Evolutionary conservation across 2,888 invertebrate genomes (phyloP).

Genomic region (Belgica antarctica): DNA sequence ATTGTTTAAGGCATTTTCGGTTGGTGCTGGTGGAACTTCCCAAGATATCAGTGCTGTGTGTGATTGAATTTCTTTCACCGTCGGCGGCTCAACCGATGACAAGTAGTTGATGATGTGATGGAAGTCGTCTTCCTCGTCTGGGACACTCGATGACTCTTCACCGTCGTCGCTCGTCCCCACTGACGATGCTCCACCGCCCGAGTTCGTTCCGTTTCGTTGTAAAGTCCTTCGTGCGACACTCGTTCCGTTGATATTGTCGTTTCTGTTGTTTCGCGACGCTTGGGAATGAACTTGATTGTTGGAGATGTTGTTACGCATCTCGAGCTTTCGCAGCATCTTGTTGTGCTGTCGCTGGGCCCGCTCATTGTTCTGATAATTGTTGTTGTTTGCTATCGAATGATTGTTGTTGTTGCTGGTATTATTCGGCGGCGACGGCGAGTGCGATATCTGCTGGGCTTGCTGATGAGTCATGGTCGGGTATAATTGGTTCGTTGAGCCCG

Average conservation of each 20-base stretch:
- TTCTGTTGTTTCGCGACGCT: slow-evolving; percentile 62
- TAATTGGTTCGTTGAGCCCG: slow-evolving; percentile 50
- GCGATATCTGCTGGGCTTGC: slow-evolving; percentile 56
- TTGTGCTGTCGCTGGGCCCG: slow-evolving; percentile 73
- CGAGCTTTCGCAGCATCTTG: slow-evolving; percentile 73
- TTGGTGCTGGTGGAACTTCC: slow-evolving; percentile 64
- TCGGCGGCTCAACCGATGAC: slow-evolving; percentile 71
- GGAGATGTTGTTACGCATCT: slow-evolving; percentile 51
- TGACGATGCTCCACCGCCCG: slow-evolving; percentile 56
- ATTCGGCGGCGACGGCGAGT: slow-evolving; percentile 65
- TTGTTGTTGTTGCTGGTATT: slow-evolving; percentile 55
- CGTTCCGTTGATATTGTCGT: slow-evolving; percentile 61
- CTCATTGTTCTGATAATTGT: slow-evolving; percentile 70
- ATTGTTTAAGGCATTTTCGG: slow-evolving; percentile 49
- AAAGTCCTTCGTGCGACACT: slow-evolving; percentile 50
- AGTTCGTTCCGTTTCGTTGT: slow-evolving; percentile 49
- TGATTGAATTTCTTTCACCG: slow-evolving; percentile 73
- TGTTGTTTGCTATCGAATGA: slow-evolving; percentile 61
- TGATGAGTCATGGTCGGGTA: slow-evolving; percentile 52
- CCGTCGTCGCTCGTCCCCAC: slow-evolving; percentile 77
- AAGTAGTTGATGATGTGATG: slow-evolving; percentile 68
- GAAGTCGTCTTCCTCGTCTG: slow-evolving; percentile 70
- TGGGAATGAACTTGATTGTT: slow-evolving; percentile 56
- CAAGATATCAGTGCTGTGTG: slow-evolving; percentile 83
- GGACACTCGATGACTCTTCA: slow-evolving; percentile 70